A percentile compares a stretch with the other conserved stretches of the same genome.
Evolutionary conservation across 1,140 invertebrate genomes (phyloP).

Genomic region (Pygmarrhopalites habei): DNA sequence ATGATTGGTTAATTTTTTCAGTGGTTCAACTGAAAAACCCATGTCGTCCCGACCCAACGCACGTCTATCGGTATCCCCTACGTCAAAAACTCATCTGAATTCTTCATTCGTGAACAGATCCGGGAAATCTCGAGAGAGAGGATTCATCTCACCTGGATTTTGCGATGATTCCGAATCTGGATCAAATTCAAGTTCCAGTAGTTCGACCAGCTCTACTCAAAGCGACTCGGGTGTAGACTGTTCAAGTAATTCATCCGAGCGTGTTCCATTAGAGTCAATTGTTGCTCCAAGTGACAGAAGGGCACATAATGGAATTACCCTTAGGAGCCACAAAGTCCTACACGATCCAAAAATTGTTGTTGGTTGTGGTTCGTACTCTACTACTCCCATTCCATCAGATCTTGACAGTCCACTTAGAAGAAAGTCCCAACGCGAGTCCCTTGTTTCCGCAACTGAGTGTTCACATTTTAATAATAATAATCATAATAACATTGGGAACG

Average conservation of each 20-base stretch:
- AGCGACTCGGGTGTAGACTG: conserved; percentile 38
- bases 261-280: background rate
- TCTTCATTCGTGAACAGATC: no score
- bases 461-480: background rate
- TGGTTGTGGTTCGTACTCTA: no score
- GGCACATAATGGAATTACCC: conserved; percentile 23
- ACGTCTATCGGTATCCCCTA: background rate
- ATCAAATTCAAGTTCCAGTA: conserved; percentile 32
- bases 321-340: conserved; percentile 33
- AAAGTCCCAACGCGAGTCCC: conserved; percentile 13
- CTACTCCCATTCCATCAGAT: conserved; percentile 1
- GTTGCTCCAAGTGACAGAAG: background rate
- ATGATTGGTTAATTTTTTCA: no score
- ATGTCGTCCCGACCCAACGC: background rate
- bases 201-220: conserved; percentile 28
- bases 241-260: conserved; percentile 17
- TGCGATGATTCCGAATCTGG: conserved; percentile 32
- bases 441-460: background rate
- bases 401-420: conserved; percentile 1
- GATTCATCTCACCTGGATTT: background rate
- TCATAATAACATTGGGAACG: background rate
- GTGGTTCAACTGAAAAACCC: conserved; percentile 12
- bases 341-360: conserved; percentile 17
- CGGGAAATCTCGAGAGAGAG: background rate
- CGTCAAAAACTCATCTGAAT: background rate